Evolutionary conservation across 2,797 vertebrate genomes (phyloP).

Genomic region (Molossus alvarezi): DNA sequence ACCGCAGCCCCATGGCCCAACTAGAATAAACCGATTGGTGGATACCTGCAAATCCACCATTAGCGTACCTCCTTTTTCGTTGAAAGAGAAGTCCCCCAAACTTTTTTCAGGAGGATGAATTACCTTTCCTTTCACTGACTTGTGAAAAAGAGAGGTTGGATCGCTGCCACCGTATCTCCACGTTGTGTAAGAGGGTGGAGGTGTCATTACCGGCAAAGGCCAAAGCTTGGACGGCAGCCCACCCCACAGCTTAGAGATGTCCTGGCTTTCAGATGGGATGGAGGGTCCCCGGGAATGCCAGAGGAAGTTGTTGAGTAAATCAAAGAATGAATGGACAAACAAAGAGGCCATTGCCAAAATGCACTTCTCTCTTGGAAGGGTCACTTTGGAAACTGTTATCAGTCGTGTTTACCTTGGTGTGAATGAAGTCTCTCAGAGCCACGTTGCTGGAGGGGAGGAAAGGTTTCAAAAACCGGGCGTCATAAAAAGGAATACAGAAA

Average conservation of each 20-base stretch:
- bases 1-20: neutral
- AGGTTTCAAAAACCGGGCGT: conserved; percentile 24
- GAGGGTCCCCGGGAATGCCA: conserved; percentile 25
- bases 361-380: conserved; percentile 16
- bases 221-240: neutral
- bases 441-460: neutral
- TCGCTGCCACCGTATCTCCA: neutral
- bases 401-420: conserved; percentile 50
- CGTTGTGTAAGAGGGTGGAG: neutral
- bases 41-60: neutral
- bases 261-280: neutral
- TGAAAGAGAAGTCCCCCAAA: neutral
- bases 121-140: conserved; percentile 12
- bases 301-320: conserved; percentile 32
- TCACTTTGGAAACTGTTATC: conserved; percentile 53
- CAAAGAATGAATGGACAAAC: conserved; percentile 51
- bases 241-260: neutral
- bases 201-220: neutral
- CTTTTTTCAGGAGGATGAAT: neutral
- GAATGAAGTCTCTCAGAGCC: conserved; percentile 13
- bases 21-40: neutral
- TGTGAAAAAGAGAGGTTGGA: neutral
- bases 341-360: conserved; percentile 17
- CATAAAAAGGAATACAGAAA: neutral
- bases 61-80: neutral